A percentile compares a stretch with the other conserved stretches of the same genome.
phyloP scores from a whole-genome alignment of 2,797 vertebrate genomes.

The Limosa lapponica region DNA sequence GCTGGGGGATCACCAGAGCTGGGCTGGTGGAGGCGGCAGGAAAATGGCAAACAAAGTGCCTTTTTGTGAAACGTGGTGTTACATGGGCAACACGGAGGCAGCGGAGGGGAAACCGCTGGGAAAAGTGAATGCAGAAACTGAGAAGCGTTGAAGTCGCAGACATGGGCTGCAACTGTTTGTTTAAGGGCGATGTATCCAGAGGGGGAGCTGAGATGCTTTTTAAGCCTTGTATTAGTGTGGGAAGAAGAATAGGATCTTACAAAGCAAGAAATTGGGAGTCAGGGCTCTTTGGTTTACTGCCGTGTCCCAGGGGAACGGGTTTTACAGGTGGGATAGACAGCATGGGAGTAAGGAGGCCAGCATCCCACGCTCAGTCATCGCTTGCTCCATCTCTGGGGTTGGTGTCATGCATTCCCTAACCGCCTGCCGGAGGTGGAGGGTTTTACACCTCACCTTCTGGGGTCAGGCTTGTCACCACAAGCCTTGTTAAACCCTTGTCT shows the following conservation, averaged over 20 bases:
- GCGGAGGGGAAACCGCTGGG: not conserved
- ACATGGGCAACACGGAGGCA: not conserved
- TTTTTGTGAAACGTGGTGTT: not conserved
- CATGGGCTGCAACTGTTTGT: not conserved
- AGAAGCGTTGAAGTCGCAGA: not conserved
- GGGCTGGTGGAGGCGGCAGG: not conserved
- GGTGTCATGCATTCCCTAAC: rapidly evolving
- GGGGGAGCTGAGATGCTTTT: not conserved
- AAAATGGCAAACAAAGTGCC: conserved; percentile 9
- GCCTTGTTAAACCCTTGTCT: not conserved
- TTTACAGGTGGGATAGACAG: not conserved
- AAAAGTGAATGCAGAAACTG: not conserved
- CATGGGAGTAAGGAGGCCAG: not conserved
- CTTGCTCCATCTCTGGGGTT: rapidly evolving
- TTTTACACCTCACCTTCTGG: not conserved
- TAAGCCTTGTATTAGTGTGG: not conserved
- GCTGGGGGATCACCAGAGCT: not conserved
- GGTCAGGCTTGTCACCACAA: not conserved
- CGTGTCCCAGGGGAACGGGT: rapidly evolving
- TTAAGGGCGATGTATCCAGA: not conserved
- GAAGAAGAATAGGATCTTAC: not conserved
- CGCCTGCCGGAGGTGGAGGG: rapidly evolving
- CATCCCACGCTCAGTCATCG: rapidly evolving
- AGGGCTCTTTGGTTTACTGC: not conserved
- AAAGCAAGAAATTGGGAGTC: not conserved